Evolutionary conservation across 2,888 invertebrate species (phyloP).

Genomic region (Dichetophora obliterata): DNA sequence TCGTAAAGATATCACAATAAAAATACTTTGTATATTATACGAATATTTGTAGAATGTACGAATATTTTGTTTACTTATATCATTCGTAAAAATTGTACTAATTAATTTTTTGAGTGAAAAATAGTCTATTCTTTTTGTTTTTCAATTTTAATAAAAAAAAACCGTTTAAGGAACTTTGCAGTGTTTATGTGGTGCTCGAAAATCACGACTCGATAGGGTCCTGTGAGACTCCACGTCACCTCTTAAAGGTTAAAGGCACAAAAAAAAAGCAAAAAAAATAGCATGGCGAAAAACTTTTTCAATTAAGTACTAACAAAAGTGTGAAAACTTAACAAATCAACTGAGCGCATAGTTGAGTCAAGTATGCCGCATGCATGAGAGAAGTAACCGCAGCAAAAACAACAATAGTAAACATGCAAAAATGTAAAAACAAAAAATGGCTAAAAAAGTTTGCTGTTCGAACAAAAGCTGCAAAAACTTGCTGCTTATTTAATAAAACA

Average conservation of each 20-base stretch:
- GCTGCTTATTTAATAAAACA: constrained; percentile 30
- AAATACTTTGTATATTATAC: too few relatives aligned
- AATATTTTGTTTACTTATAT: too few relatives aligned
- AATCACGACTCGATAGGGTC: too few relatives aligned
- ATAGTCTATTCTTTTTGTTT: too few relatives aligned
- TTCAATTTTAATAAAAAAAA: too few relatives aligned
- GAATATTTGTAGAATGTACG: too few relatives aligned
- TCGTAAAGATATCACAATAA: too few relatives aligned
- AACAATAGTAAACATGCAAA: neutral
- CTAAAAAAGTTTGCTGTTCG: neutral
- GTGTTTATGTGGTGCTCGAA: too few relatives aligned
- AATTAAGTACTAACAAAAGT: constrained; percentile 44
- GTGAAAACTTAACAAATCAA: constrained; percentile 36
- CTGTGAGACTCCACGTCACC: too few relatives aligned
- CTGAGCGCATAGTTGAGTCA: neutral
- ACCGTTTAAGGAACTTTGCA: too few relatives aligned
- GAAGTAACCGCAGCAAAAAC: neutral
- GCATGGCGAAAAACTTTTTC: constrained; percentile 42
- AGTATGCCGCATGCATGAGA: neutral
- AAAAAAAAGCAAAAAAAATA: neutral
- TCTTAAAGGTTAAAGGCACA: constrained; percentile 12
- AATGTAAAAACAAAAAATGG: neutral
- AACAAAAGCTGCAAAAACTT: neutral
- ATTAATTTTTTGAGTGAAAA: too few relatives aligned
- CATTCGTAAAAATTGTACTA: too few relatives aligned